These are phyloP conservation scores for Pelmatolapia mariae DNA, from an alignment of 2,113 vertebrate genomes.

Conservation along the genomic window DNA sequence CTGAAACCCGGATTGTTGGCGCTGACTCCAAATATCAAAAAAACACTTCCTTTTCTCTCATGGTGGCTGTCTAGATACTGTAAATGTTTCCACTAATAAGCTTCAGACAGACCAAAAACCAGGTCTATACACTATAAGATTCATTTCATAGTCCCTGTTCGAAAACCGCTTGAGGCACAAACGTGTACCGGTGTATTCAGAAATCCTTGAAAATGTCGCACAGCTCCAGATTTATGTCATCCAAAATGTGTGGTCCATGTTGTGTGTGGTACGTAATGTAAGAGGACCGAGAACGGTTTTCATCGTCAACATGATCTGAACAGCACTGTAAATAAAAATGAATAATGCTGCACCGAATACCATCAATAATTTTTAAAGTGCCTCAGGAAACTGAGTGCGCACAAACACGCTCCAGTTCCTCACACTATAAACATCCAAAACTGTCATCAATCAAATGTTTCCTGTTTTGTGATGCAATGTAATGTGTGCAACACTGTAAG, in stretches of 20 bases:
- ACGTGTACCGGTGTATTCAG: not conserved
- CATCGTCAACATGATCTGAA: not conserved
- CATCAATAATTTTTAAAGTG: constrained; percentile 8
- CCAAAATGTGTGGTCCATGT: constrained; percentile 8
- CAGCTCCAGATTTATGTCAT: not conserved
- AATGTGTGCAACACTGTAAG: constrained; percentile 18
- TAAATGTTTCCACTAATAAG: not conserved
- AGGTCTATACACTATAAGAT: not conserved
- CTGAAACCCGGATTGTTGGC: not conserved
- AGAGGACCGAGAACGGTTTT: not conserved
- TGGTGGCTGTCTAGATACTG: not conserved
- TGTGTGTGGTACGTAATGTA: constrained; percentile 1
- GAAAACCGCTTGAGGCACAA: not conserved
- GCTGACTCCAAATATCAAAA: not conserved
- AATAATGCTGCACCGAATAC: constrained; percentile 21
- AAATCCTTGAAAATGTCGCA: not conserved
- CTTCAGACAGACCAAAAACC: not conserved
- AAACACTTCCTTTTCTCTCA: not conserved
- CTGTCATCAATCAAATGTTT: constrained; percentile 34
- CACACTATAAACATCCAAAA: constrained; percentile 25
- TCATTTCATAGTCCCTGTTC: not conserved
- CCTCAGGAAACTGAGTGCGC: constrained; percentile 28
- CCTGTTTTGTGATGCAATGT: constrained; percentile 39
- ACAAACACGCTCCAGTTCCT: constrained; percentile 17
- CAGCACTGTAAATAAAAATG: constrained; percentile 46